These are phyloP conservation scores for Drosophila pseudotalamancana DNA, from an alignment of 2,888 invertebrate species.

Conservation along the genomic window DNA sequence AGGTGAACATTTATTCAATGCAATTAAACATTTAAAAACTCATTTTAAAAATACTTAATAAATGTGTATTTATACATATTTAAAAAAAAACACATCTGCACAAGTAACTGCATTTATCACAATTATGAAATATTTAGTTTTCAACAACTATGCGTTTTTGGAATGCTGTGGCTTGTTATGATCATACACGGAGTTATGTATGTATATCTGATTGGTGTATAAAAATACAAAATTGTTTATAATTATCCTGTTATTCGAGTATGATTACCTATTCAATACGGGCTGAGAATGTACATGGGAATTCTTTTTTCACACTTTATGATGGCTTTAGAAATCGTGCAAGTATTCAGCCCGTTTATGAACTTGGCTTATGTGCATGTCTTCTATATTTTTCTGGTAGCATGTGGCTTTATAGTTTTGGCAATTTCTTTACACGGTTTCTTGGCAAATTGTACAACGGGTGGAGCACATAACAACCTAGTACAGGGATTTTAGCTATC, in stretches of 20 bases:
- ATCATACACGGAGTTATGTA: neutral
- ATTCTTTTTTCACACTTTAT: conserved; percentile 23
- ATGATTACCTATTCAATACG: conserved; percentile 21
- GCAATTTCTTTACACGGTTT: conserved; percentile 53
- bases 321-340: neutral
- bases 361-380: conserved; percentile 20
- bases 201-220: conserved; percentile 41
- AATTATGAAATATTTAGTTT: conserved; percentile 71
- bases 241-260: conserved; percentile 23
- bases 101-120: conserved; percentile 72
- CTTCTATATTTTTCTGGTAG: conserved; percentile 14
- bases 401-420: conserved; percentile 44
- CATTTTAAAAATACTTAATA: conserved; percentile 68
- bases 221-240: conserved; percentile 71
- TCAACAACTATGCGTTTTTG: conserved; percentile 67
- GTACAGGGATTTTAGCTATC: conserved; percentile 12
- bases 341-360: neutral
- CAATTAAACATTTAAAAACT: conserved; percentile 76
- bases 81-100: conserved; percentile 61
- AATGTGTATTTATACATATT: conserved; percentile 54
- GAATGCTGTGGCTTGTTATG: conserved; percentile 51
- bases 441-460: conserved; percentile 61
- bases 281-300: conserved; percentile 19
- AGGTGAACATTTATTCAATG: conserved; percentile 74
- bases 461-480: conserved; percentile 52